These are phyloP conservation scores for Mugil cephalus DNA, from an alignment of 2,113 vertebrate genomes.

Conservation along the genomic window DNA sequence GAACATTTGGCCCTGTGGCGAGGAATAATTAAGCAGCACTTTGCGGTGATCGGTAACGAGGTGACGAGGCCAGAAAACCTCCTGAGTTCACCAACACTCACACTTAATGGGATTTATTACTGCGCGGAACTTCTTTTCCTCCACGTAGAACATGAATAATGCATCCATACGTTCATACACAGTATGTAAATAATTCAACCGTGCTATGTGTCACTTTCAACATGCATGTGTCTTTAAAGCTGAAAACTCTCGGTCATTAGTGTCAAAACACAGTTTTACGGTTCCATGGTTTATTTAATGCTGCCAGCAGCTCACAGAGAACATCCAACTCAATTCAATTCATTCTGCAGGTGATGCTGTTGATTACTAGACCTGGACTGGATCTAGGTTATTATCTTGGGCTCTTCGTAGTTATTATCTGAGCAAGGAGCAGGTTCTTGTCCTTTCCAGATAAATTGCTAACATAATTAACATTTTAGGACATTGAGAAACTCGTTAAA, in stretches of 20 bases:
- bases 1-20: conserved; percentile 76
- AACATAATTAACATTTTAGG: no score
- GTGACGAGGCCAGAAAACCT: conserved; percentile 64
- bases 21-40: conserved; percentile 80
- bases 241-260: conserved; percentile 7
- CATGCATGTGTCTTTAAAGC: conserved; percentile 21
- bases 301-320: background rate
- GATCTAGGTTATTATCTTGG: no score
- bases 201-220: conserved; percentile 20
- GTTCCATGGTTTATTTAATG: conserved; percentile 23
- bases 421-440: background rate
- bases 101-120: conserved; percentile 57
- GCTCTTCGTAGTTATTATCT: no score
- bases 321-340: no score
- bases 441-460: no score
- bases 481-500: no score
- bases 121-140: conserved; percentile 21
- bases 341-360: no score
- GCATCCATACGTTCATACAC: conserved; percentile 22
- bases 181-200: conserved; percentile 59
- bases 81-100: conserved; percentile 39
- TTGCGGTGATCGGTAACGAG: conserved; percentile 69
- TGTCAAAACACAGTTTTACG: conserved; percentile 21
- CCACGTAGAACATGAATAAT: conserved; percentile 49
- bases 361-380: no score